Base-by-base conservation (phyloP, 2,888 invertebrate species). In the Xylocampa areola region DNA sequence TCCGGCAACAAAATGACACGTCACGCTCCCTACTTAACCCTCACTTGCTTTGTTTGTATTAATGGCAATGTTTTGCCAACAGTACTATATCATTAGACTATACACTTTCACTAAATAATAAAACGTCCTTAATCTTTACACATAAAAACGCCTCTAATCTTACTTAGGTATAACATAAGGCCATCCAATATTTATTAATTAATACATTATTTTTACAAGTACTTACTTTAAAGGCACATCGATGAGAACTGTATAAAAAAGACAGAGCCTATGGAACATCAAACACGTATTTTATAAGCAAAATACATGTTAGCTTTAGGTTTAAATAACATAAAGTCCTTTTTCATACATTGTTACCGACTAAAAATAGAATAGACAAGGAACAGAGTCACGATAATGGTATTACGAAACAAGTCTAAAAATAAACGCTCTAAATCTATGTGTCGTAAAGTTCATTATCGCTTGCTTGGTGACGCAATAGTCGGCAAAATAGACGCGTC, bases 1-100 rank as follows among this genome's bases (percentile, higher is more conserved):
- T 64, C 64, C 52, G 70, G 65, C 67, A 65, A 67, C 75, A 76
- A 82, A 82, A 81, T 73, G 76, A 71, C 76, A 63, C 70, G 80
- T 76, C 76, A 80, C 65, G 72, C 63, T 68, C 55, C 52, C 49
- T 69, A 71, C 71, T 77, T 80, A 71, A 74, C 80, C 75, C 74
- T 70, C 58, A 62, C 65, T 73, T 76, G 74, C 71, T 71, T 68
- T 76, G 58, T 72, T 68, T 69, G 60, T 68, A 59, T 73, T 69
- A 64, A 57, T 47, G 50, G 53, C 55, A 41, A 37, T 50, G 53
- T 67, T 17, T n/a, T n/a, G n/a, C n/a, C n/a, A n/a, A 61, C 19
- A 27, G 50, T 32, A 19, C 13, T 48, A 29, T 44, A 43, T 51
- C n/a, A n/a, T n/a, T n/a, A n/a, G n/a, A n/a, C n/a, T n/a, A n/a